phyloP scores from a whole-genome alignment of 1,140 invertebrate genomes.

The Drosophila albomicans region DNA sequence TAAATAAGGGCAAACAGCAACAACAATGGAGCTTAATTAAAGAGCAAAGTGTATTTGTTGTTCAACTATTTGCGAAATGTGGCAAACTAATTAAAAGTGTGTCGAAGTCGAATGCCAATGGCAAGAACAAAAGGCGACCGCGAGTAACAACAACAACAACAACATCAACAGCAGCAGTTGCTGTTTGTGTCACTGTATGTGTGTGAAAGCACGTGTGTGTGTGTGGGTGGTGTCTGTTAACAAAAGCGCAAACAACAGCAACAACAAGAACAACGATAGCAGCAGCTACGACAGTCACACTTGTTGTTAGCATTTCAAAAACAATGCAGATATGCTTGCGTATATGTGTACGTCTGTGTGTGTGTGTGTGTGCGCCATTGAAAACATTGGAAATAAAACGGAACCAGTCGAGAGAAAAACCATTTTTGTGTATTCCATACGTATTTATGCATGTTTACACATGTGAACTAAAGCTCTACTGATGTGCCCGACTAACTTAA shows the following conservation, averaged over 20 bases:
- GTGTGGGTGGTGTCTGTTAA: conserved; percentile 49
- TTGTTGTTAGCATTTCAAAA: conserved; percentile 64
- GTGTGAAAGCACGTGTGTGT: conserved; percentile 40
- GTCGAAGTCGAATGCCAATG: conserved; percentile 77
- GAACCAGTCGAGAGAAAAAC: conserved; percentile 33
- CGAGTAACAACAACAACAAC: conserved; percentile 43
- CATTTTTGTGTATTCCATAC: conserved; percentile 20
- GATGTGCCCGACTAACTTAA: not conserved
- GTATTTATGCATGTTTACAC: conserved; percentile 15
- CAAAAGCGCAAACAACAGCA: conserved; percentile 39
- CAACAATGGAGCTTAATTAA: conserved; percentile 64
- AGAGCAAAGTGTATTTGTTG: conserved; percentile 66
- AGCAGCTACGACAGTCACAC: conserved; percentile 41
- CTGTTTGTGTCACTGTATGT: conserved; percentile 37
- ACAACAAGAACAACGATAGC: not conserved
- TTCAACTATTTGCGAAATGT: conserved; percentile 78
- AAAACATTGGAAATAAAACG: conserved; percentile 30
- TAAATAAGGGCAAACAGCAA: conserved; percentile 33
- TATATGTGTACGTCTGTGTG: conserved; percentile 8
- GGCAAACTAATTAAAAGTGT: conserved; percentile 80
- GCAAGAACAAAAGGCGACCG: conserved; percentile 73
- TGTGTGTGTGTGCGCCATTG: conserved; percentile 18
- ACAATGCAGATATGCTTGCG: conserved; percentile 19
- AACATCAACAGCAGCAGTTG: conserved; percentile 49
- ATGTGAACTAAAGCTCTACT: not conserved